Base-by-base conservation (phyloP, 1,140 invertebrate genomes). In the Bombus picipes region DNA sequence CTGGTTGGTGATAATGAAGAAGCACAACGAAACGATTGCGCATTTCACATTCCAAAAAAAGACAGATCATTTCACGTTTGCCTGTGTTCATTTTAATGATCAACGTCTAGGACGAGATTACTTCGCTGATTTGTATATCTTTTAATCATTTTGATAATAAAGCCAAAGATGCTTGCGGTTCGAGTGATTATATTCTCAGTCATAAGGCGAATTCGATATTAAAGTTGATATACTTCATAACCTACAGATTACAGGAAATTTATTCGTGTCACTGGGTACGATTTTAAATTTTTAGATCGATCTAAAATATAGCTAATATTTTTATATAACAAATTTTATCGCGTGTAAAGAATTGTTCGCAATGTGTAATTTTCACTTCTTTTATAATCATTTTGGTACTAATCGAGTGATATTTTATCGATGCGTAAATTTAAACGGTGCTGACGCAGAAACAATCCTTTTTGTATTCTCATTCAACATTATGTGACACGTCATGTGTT, bases 11-110 rank as follows among this genome's bases (percentile, higher is more conserved):
- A 74, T 85, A 74, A 57, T 28, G 59, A 81, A 68, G 9, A 74
- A 85, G 83, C 77, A 89, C 77, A 90, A 90, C 74, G 89, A 87
- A 62, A 88, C 70, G 66, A 83, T 77, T 71, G 81, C 75, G 76
- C 68, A 86, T 88, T 85, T 87, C 82, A 87, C 77, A 88, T 80
- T 86, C 87, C 87, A 86, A 81, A 73, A 77, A 32, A 79, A 79
- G 70, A 59, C 47, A 75, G 43, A 85, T 79, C 68, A 43, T 84
- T 73, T 34, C 32, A 81, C 47, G 59, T 76, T 87, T 41, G 41
- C n/a, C 65, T 80, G 80, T 89, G 87, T 88, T 89, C 81, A 83
- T 85, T 86, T 34, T 78, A 43, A 62, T 22, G 65, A 71, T 84
- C 53, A 43, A 62, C 22, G 25, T 72, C 41, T 47, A 43, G 32